These are phyloP conservation scores for Stegodyphus dumicola DNA, from an alignment of 1,140 invertebrate genomes.

Conservation along the genomic window DNA sequence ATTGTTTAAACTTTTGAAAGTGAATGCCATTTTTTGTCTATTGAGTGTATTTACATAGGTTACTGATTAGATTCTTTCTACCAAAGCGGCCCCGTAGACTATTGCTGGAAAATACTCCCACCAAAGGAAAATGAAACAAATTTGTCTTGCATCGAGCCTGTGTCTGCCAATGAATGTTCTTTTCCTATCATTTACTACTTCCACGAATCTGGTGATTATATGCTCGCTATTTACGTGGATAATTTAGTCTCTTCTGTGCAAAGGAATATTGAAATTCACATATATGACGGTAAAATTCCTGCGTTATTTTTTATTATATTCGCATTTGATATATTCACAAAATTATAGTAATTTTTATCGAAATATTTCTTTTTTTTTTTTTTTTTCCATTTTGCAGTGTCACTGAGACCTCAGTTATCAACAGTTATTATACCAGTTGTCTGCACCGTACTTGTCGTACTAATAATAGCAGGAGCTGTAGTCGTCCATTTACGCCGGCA, in stretches of 20 bases:
- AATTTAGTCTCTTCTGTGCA: slow-evolving; percentile 28
- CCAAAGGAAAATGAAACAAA: slow-evolving; percentile 7
- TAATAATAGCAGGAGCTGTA: slow-evolving; percentile 29
- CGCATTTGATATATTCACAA: not conserved
- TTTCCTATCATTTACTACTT: slow-evolving; percentile 54
- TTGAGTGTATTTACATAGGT: not conserved
- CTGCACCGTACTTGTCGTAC: slow-evolving; percentile 26
- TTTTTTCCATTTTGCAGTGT: slow-evolving; percentile 18
- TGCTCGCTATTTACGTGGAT: slow-evolving; percentile 12
- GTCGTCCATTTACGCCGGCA: slow-evolving; percentile 18
- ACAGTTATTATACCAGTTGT: slow-evolving; percentile 39
- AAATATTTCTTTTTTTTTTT: not conserved
- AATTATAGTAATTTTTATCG: not conserved
- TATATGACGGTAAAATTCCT: slow-evolving; percentile 39
- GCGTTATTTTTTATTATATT: not conserved
- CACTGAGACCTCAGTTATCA: slow-evolving; percentile 28
- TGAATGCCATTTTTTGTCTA: no score
- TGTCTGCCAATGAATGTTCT: not conserved
- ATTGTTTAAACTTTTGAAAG: no score
- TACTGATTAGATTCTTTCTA: not conserved
- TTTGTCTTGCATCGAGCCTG: slow-evolving; percentile 21
- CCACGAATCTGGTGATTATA: slow-evolving; percentile 31
- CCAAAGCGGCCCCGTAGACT: slow-evolving; percentile 42
- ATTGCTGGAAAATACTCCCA: slow-evolving; percentile 46
- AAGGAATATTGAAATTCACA: slow-evolving; percentile 41